Base-by-base conservation (phyloP, 2,888 invertebrate species). In the Mythimna ferrago region DNA sequence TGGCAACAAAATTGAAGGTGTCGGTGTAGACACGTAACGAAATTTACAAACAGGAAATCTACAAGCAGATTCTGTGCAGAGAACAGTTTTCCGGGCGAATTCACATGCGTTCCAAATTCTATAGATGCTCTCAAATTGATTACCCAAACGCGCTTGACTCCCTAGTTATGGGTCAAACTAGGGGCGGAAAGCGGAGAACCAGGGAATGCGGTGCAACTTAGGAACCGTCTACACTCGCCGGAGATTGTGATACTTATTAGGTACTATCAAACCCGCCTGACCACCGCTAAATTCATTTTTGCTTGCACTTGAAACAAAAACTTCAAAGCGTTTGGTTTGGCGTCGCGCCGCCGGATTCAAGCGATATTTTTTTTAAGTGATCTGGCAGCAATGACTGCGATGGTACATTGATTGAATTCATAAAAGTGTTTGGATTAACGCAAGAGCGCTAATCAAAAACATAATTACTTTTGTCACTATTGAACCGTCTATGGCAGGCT, bases 401-500 rank as follows among this genome's bases (percentile, higher is more conserved):
- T 26, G 9, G 2, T 41, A 51, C 51, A n/a, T 19, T 19, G 19
- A n/a, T 53, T 53, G 51, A 6, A 53, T 9, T 6, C 2, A 51
- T 2, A 6, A 7, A 51, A 51, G 6, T 53, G n/a, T 53, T 53
- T 53, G n/a, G 9, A n/a, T 2, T 53, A n/a, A 6, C 48, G 16
- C 5, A 16, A 16, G 16, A 48, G 51, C n/a, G 26, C 26, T 19
- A 41, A 58, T n/a, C 11, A 21, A 11, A 6, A 44, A 26, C 16
- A 35, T 53, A 21, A 11, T 53, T 51, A 35, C 19, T 6, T 71
- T 60, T 14, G 38, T 54, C 21, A 57, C 11, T 9, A n/a, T 51
- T n/a, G 35, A 11, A 57, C 41, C n/a, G 41, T n/a, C 9, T 54
- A 48, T 19, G 53, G 80, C 11, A 74, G 38, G 53, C 63, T 64